Percentiles rank a stretch among this genome's conserved stretches.
These are phyloP conservation scores for Alloscopus bannaensis DNA, from an alignment of 2,888 invertebrate species.

Conservation along the genomic window DNA sequence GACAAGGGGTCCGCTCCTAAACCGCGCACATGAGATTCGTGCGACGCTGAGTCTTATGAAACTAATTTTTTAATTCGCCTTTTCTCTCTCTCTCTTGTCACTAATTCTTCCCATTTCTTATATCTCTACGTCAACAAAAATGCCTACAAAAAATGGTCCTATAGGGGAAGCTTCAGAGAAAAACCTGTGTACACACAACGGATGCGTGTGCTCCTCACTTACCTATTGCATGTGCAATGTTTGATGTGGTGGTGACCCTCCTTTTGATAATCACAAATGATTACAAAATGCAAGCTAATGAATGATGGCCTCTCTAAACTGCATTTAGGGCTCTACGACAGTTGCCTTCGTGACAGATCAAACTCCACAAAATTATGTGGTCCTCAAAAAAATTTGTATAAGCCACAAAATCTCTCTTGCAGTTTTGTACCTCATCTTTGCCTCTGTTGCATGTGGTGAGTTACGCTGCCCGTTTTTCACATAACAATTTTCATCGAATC, in stretches of 20 bases:
- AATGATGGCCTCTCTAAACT: conserved; percentile 39
- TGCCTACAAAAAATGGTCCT: too few species aligned
- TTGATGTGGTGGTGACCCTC: conserved; percentile 24
- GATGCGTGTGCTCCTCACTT: conserved; percentile 6
- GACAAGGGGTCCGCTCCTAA: conserved; percentile 37
- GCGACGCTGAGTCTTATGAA: conserved; percentile 44
- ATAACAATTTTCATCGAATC: too few species aligned
- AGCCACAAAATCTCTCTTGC: neutral
- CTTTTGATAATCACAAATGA: conserved; percentile 54
- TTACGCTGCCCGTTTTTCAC: conserved; percentile 1
- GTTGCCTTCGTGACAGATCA: conserved; percentile 41
- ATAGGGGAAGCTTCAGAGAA: neutral
- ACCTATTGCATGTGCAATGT: neutral
- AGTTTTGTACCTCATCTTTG: conserved; percentile 22
- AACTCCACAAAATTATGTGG: too few species aligned
- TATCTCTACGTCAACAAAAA: conserved; percentile 5
- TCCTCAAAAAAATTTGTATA: too few species aligned
- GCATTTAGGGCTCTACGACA: conserved; percentile 34
- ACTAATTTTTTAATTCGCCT: conserved; percentile 36
- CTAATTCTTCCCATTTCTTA: conserved; percentile 45
- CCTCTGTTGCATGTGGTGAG: conserved; percentile 22
- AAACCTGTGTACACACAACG: conserved; percentile 11
- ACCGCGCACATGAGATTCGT: conserved; percentile 48
- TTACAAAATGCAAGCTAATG: conserved; percentile 42
- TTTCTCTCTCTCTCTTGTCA: conserved; percentile 50